A percentile compares a stretch with the other conserved stretches of the same genome.
Evolutionary conservation across 35 echinoderm and acorn worm species (phyloP).

Genomic region (Apostichopus parvimensis): DNA sequence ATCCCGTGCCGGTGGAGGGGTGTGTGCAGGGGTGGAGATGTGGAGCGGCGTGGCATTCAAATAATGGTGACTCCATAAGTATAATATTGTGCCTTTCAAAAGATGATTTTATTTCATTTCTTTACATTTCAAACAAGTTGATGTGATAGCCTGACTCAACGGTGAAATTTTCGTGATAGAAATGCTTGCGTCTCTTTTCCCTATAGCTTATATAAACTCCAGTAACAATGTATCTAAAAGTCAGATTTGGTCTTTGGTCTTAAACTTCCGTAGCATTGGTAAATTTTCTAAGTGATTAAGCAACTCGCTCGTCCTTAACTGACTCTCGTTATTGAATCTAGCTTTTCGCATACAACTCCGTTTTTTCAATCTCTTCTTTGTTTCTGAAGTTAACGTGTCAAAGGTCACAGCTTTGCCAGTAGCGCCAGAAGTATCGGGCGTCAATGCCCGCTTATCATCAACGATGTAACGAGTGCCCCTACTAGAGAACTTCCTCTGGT

Average conservation of each 20-base stretch:
- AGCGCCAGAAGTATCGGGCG: background rate
- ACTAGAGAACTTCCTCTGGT: background rate
- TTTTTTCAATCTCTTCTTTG: conserved; percentile 9
- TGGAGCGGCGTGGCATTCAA: too few relatives aligned
- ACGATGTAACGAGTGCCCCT: background rate
- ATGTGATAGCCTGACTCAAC: too few relatives aligned
- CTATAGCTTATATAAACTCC: too few relatives aligned
- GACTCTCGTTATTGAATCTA: background rate
- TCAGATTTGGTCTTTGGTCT: background rate
- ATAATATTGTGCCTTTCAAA: too few relatives aligned
- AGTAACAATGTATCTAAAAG: too few relatives aligned
- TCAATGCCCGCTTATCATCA: background rate
- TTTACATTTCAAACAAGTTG: too few relatives aligned
- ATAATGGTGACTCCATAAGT: too few relatives aligned
- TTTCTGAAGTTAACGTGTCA: background rate
- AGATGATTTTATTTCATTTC: too few relatives aligned
- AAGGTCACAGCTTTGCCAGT: conserved; percentile 10
- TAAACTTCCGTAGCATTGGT: conserved; percentile 46
- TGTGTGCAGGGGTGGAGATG: too few relatives aligned
- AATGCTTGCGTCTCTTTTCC: too few relatives aligned
- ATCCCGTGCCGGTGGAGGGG: too few relatives aligned
- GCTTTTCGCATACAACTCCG: conserved; percentile 9
- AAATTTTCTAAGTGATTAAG: conserved; percentile 40
- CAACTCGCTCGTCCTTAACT: conserved; percentile 38
- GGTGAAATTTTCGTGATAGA: too few relatives aligned